Evolutionary conservation across 2,888 invertebrate species (phyloP).

Genomic region (Trachelus troglodyta): DNA sequence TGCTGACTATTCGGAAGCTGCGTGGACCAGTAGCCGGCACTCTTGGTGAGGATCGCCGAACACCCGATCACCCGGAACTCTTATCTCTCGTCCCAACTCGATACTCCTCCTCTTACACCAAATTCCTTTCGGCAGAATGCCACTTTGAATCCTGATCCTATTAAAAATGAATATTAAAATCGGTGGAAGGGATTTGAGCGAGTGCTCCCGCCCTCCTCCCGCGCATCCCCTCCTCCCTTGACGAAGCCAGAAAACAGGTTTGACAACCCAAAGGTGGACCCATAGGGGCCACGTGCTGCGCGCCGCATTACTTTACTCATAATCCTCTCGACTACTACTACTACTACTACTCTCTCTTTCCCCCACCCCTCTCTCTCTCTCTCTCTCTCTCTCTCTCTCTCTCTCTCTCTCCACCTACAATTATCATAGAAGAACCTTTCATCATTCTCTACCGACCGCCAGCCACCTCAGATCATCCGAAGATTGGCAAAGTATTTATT

Average conservation of each 20-base stretch:
- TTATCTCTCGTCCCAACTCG: conserved; percentile 11
- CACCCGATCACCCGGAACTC: conserved; percentile 16
- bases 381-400: conserved; percentile 18
- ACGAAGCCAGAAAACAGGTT: conserved; percentile 60
- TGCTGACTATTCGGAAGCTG: conserved; percentile 9
- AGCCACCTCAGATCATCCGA: background rate
- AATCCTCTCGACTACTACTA: conserved; percentile 58
- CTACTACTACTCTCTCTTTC: conserved; percentile 29
- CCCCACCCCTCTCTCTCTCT: conserved; percentile 19
- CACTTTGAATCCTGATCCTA: conserved; percentile 27
- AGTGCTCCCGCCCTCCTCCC: conserved; percentile 33
- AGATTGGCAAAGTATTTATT: background rate
- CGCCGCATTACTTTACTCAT: conserved; percentile 64
- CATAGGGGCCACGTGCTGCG: conserved; percentile 61
- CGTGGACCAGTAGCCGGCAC: conserved; percentile 2
- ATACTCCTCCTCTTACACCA: conserved; percentile 16
- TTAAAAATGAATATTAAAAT: conserved; percentile 42
- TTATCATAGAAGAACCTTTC: background rate
- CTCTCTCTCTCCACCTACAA: background rate
- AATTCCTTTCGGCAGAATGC: conserved; percentile 28
- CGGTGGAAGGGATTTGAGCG: conserved; percentile 38
- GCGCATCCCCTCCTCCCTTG: conserved; percentile 6
- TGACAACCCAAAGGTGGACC: conserved; percentile 61
- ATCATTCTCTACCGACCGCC: background rate
- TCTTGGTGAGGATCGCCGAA: conserved; percentile 21